Evolutionary conservation across 2,888 invertebrate species (phyloP).

Genomic region (Volucella zonaria): DNA sequence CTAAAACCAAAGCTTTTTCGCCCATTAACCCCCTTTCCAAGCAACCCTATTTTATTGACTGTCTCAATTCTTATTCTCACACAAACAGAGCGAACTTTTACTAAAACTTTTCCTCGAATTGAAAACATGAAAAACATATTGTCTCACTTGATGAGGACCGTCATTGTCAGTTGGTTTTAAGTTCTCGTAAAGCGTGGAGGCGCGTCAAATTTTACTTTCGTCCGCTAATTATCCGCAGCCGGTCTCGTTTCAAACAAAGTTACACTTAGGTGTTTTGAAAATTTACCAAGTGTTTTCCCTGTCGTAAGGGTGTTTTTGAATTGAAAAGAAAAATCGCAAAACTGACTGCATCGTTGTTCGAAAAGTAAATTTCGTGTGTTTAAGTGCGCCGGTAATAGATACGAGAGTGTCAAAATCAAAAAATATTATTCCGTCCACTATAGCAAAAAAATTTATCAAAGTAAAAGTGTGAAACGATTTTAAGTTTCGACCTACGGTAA

Average conservation of each 20-base stretch:
- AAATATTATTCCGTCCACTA: slow-evolving; percentile 55
- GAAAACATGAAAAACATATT: slow-evolving; percentile 61
- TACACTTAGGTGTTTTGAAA: slow-evolving; percentile 22
- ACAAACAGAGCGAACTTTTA: slow-evolving; percentile 48
- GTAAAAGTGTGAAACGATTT: slow-evolving; percentile 32
- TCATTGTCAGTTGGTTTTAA: slow-evolving; percentile 68
- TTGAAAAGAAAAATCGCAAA: slow-evolving; percentile 26
- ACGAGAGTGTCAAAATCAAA: slow-evolving; percentile 10
- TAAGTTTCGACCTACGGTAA: neutral
- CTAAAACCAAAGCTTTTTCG: slow-evolving; percentile 7
- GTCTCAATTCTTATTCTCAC: neutral
- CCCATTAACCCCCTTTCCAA: neutral
- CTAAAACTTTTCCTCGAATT: slow-evolving; percentile 36
- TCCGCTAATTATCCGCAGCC: slow-evolving; percentile 28
- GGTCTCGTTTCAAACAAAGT: slow-evolving; percentile 38
- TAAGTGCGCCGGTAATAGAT: slow-evolving; percentile 29
- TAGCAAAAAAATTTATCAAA: slow-evolving; percentile 30
- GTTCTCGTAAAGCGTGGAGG: slow-evolving; percentile 58
- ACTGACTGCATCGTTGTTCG: slow-evolving; percentile 43
- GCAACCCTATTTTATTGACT: slow-evolving; percentile 12
- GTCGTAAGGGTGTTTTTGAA: slow-evolving; percentile 8
- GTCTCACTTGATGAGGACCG: slow-evolving; percentile 61
- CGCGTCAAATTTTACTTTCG: slow-evolving; percentile 54
- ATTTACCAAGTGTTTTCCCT: slow-evolving; percentile 37
- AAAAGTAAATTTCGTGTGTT: slow-evolving; percentile 29